Base-by-base conservation (phyloP, 2,888 invertebrate species). In the Sclerodermus sp. region DNA sequence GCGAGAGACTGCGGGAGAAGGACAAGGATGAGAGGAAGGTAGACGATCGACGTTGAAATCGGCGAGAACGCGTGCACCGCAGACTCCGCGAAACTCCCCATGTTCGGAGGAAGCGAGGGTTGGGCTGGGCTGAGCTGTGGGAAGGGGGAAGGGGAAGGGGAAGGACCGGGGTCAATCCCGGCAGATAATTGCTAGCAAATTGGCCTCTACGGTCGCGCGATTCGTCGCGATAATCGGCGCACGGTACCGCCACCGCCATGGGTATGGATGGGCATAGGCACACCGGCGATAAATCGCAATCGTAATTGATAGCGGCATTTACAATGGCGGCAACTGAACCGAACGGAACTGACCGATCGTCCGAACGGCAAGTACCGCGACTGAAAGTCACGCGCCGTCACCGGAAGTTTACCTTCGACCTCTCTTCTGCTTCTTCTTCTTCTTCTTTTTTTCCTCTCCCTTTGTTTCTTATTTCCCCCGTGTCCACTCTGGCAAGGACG, bases 271-370 rank as follows among this genome's bases (percentile, higher is more conserved):
- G 3, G 8, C 23, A 23, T 8, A 23, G 8, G 8, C 23, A 23
- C 23, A 23, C 23, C 34, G 4, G 34, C 51, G 49, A 58, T 61
- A 61, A 61, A 62, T 61, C 61, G 51, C 49, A 41, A 57, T 55
- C 43, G 61, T 59, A 62, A 62, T 61, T 57, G 61, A 59, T 61
- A 57, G 61, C 49, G 50, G 45, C 48, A 13, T 49, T 47, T 51
- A 50, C 55, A 43, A 53, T 51, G 47, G 43, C 39, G 42, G 15
- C 23, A 23, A 23, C 23, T n/a, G n/a, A 23, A 23, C 23, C 23
- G 8, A 23, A 23, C 23, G 23, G 23, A 23, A 23, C 23, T 23
- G 23, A 23, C 3, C 23, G 23, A 23, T 23, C 23, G 23, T n/a
- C n/a, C n/a, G n/a, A n/a, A n/a, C n/a, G n/a, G n/a, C n/a, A n/a